Evolutionary conservation across 2,888 invertebrate genomes (phyloP), one percentile per base, ranked within the genome.

Genomic region (Drosophila nr. perissopoda): DNA sequence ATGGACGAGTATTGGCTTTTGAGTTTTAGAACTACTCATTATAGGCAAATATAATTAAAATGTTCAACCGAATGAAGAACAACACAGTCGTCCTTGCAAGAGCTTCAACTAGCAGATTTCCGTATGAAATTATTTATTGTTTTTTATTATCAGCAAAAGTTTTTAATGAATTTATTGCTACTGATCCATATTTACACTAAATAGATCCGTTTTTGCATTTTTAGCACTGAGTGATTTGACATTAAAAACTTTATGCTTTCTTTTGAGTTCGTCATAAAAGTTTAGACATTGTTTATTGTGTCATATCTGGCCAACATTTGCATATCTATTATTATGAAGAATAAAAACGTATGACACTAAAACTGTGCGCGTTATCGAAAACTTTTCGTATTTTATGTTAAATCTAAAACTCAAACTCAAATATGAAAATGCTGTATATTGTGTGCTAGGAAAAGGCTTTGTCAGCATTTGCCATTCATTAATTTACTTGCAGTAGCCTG

Each of bases 401-500:
- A 46, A 29, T 29, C 25, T 25, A 13, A 27, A 29, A 46, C 6
- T 18, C 13, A 21, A 27, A 31, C 21, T 38, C n/a, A 31, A 46
- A 27, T 27, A 60, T 18, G 4, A 36, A 36, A 36, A 7, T 60
- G 4, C 13, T 8, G 21, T 29, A 27, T 53, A 5, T 6, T 25
- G 18, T 21, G 34, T 62, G 40, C 38, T 27, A 61, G n/a, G 36
- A 42, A 48, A 52, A 34, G 25, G 52, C 51, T 56, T 52, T 57
- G 70, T 49, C 29, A 18, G 33, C 33, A 63, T 62, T 63, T 70
- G 65, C 33, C 53, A 52, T 52, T 40, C 70, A 69, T 82, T 82
- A 82, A 84, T 82, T 80, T 75, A 75, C 53, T 80, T 74, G 74
- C 58, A 51, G 31, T 61, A 51, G 42, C 61, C 40, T 56, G 52